Conservation (phyloP, 1,140 invertebrate species). For the Physella acuta region DNA sequence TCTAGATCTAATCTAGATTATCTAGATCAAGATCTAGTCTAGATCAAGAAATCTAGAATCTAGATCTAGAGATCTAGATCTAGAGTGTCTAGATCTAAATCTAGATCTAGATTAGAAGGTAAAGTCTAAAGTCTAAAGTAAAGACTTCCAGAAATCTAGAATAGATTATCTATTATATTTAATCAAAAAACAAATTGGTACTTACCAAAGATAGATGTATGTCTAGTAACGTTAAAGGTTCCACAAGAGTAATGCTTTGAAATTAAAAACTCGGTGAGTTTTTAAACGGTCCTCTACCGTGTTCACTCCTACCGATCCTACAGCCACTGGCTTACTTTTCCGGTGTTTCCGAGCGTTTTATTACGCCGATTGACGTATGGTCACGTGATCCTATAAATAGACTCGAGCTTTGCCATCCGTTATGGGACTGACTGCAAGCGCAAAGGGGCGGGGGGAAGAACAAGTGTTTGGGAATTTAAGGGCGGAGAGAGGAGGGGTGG, state of each 20-base stretch:
- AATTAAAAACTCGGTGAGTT: neutral
- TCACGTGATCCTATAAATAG: no score
- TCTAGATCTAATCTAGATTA: neutral
- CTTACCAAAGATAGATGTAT: neutral
- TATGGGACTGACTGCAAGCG: no score
- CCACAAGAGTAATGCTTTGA: neutral
- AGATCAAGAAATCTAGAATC: neutral
- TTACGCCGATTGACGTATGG: no score
- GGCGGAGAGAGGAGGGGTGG: no score
- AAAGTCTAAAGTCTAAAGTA: neutral
- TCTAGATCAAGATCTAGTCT: neutral
- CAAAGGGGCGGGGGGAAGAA: no score
- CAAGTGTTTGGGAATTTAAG: no score
- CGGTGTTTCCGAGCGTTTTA: no score
- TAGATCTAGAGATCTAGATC: neutral
- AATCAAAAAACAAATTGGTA: neutral
- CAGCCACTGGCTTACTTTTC: no score
- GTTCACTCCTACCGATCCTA: no score
- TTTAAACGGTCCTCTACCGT: neutral
- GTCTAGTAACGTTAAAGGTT: neutral
- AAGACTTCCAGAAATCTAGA: neutral
- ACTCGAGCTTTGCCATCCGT: no score
- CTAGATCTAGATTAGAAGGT: neutral
- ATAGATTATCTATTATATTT: neutral
- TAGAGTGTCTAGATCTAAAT: no score